Conservation (phyloP, 2,888 invertebrate genomes). For the Synanthedon andrenaeformis region DNA sequence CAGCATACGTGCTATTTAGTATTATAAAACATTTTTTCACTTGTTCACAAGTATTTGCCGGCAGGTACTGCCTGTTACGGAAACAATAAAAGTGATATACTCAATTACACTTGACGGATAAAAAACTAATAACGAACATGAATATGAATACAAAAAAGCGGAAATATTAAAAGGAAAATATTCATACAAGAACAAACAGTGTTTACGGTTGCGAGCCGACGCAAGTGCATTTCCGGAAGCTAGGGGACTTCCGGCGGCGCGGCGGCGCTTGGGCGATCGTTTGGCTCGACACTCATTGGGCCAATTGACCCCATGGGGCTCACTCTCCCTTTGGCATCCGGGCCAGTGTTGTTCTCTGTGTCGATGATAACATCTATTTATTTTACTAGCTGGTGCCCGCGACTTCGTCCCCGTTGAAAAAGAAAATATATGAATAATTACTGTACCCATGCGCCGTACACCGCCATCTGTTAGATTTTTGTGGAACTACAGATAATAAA, state of each 20-base stretch:
- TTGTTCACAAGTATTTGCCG: too few species aligned
- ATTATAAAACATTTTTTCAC: too few species aligned
- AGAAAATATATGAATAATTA: too few species aligned
- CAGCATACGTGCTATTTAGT: too few species aligned
- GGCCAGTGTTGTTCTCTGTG: constrained; percentile 18
- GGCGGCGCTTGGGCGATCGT: neutral
- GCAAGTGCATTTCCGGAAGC: constrained; percentile 2
- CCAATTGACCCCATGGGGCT: constrained; percentile 44
- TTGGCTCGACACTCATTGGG: constrained; percentile 24
- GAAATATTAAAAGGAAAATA: constrained; percentile 7
- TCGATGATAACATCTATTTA: neutral
- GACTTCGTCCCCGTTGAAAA: too few species aligned
- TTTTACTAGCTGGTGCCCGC: too few species aligned
- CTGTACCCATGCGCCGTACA: too few species aligned
- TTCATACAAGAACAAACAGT: neutral
- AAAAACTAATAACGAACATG: neutral
- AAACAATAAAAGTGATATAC: neutral
- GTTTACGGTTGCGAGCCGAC: neutral
- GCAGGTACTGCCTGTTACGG: neutral
- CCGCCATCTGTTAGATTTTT: too few species aligned
- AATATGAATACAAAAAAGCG: constrained; percentile 7
- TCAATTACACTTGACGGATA: neutral
- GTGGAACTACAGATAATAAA: too few species aligned
- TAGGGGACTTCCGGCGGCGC: neutral
- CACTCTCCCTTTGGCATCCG: constrained; percentile 43